Evolutionary conservation across 2,888 invertebrate species (phyloP).

Genomic region (Tipula confusa): DNA sequence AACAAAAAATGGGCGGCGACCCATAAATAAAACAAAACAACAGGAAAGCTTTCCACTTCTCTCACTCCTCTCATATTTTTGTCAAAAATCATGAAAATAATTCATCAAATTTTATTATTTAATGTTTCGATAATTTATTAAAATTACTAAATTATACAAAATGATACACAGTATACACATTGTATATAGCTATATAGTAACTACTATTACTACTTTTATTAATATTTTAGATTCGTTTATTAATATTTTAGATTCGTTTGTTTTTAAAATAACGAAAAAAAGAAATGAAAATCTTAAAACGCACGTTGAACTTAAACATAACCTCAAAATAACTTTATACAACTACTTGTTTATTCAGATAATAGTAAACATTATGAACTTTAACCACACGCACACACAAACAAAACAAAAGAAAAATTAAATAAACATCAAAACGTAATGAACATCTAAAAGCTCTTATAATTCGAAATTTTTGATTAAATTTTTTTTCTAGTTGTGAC

Average conservation of each 20-base stretch:
- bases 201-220: neutral
- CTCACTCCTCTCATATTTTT: neutral
- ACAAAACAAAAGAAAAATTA: neutral
- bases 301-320: neutral
- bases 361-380: neutral
- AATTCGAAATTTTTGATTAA: neutral
- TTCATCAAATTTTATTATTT: constrained; percentile 20
- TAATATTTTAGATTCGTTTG: too few relatives aligned
- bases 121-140: neutral
- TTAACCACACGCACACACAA: neutral
- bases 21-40: neutral
- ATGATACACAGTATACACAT: too few relatives aligned
- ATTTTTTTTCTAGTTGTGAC: neutral
- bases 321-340: neutral
- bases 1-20: neutral
- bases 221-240: neutral
- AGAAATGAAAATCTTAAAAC: too few relatives aligned
- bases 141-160: constrained; percentile 20
- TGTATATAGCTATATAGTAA: neutral
- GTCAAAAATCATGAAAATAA: neutral
- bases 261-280: too few relatives aligned
- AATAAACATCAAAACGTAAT: neutral
- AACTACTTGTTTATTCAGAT: neutral
- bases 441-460: neutral
- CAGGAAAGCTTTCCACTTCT: neutral